These are phyloP conservation scores for Procambarus clarkii DNA, from an alignment of 1,140 invertebrate genomes.

Conservation along the genomic window DNA sequence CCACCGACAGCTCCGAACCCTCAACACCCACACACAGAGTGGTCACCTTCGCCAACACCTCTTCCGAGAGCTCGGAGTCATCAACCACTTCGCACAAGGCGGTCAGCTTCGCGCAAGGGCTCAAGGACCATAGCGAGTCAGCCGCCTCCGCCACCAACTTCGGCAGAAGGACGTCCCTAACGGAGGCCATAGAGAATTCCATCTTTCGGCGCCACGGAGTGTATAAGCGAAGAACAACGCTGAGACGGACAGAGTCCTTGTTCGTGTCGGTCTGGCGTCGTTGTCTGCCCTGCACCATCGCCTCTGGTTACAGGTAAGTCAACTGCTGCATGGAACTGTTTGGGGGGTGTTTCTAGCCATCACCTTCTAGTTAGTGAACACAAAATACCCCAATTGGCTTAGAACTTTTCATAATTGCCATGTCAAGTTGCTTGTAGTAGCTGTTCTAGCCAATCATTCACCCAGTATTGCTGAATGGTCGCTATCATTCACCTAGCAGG, in stretches of 20 bases:
- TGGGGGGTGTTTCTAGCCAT: too few relatives aligned
- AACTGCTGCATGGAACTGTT: background rate
- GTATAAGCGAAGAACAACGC: conserved; percentile 10
- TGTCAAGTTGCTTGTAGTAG: too few relatives aligned
- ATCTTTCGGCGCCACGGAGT: conserved; percentile 11
- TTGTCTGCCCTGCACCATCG: conserved; percentile 44
- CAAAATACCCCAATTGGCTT: too few relatives aligned
- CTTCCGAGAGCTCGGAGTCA: conserved; percentile 25
- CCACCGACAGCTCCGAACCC: conserved; percentile 26
- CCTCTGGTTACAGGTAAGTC: conserved; percentile 52
- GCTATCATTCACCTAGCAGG: too few relatives aligned
- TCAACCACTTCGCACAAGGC: conserved; percentile 6
- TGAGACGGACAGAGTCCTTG: conserved; percentile 12
- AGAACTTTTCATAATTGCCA: too few relatives aligned
- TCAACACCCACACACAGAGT: conserved; percentile 23
- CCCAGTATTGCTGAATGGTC: too few relatives aligned
- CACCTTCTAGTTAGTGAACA: too few relatives aligned
- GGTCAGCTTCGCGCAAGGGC: conserved; percentile 26
- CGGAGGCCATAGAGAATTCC: conserved; percentile 45
- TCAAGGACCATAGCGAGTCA: background rate
- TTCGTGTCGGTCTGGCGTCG: conserved; percentile 10
- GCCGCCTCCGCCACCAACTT: background rate
- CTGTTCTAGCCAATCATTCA: too few relatives aligned
- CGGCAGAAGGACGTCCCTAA: conserved; percentile 20
- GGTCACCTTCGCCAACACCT: conserved; percentile 16